Percentiles rank a stretch among this genome's conserved stretches.
phyloP scores from a whole-genome alignment of 1,140 invertebrate genomes.

The Pygmarrhopalites habei region DNA sequence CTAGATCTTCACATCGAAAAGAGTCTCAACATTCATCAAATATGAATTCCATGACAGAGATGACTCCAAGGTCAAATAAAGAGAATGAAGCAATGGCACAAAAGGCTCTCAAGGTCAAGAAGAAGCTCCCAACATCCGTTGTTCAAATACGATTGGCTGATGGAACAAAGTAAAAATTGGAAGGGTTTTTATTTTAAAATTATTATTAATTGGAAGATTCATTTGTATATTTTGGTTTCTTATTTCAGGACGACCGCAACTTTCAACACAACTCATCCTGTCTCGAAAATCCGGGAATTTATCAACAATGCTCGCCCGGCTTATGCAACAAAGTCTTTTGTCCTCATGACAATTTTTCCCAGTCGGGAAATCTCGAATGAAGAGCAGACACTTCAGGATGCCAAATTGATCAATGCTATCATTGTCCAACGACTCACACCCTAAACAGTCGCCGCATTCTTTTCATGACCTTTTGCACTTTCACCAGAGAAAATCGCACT shows the following conservation, averaged over 20 bases:
- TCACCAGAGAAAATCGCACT: too few relatives aligned
- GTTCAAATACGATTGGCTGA: slow-evolving; percentile 87
- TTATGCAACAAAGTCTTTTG: slow-evolving; percentile 65
- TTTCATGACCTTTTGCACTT: too few relatives aligned
- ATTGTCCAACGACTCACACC: slow-evolving; percentile 59
- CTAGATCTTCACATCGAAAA: not conserved
- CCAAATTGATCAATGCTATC: slow-evolving; percentile 78
- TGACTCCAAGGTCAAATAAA: slow-evolving; percentile 42
- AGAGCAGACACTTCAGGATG: slow-evolving; percentile 64
- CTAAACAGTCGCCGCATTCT: too few relatives aligned
- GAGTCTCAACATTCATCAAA: not conserved
- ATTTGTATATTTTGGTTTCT: not conserved
- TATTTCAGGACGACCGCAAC: slow-evolving; percentile 1
- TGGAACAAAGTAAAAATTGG: slow-evolving; percentile 52
- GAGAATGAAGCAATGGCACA: slow-evolving; percentile 58
- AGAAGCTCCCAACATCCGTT: slow-evolving; percentile 64
- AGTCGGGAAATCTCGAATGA: slow-evolving; percentile 72
- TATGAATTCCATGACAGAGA: not conserved
- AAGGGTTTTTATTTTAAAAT: not conserved
- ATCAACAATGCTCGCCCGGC: slow-evolving; percentile 58
- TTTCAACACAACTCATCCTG: slow-evolving; percentile 34
- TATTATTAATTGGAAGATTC: not conserved
- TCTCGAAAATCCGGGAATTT: slow-evolving; percentile 44
- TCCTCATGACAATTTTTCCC: slow-evolving; percentile 77
- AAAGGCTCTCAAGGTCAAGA: slow-evolving; percentile 59